Percentiles rank a stretch among this genome's conserved stretches.
phyloP scores from a whole-genome alignment of 2,888 invertebrate genomes.

The Pantelozetes paolii region DNA sequence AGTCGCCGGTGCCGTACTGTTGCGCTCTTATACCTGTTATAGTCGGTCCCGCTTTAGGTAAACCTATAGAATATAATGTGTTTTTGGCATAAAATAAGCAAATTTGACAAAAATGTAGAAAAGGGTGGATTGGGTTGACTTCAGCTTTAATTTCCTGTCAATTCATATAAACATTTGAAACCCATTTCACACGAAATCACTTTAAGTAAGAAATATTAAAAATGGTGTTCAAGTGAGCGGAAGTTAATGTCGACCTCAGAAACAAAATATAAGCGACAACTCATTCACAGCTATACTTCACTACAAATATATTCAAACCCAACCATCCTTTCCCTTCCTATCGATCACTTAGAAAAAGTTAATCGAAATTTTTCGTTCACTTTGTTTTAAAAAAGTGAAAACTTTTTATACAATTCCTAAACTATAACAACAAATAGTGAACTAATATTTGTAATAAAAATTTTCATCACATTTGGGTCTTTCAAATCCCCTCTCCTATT shows the following conservation, averaged over 20 bases:
- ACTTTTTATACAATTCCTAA: neutral
- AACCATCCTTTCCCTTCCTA: neutral
- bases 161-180: constrained; percentile 2
- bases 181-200: constrained; percentile 23
- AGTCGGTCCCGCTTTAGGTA: constrained; percentile 46
- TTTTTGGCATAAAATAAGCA: constrained; percentile 11
- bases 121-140: constrained; percentile 13
- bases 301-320: neutral
- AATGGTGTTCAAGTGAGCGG: constrained; percentile 25
- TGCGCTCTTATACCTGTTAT: constrained; percentile 45
- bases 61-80: constrained; percentile 39
- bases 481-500: constrained; percentile 4
- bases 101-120: constrained; percentile 7
- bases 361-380: neutral
- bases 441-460: neutral
- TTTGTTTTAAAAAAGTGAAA: neutral
- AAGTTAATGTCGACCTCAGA: constrained; percentile 31
- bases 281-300: constrained; percentile 26
- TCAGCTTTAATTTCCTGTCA: constrained; percentile 32
- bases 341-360: neutral
- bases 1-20: constrained; percentile 46
- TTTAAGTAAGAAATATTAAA: constrained; percentile 33
- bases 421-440: neutral
- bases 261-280: constrained; percentile 24
- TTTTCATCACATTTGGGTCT: neutral